Evolutionary conservation across 2,797 vertebrate species (phyloP), one percentile per base, ranked within the genome.

Genomic region (Ispidina lecontei): DNA sequence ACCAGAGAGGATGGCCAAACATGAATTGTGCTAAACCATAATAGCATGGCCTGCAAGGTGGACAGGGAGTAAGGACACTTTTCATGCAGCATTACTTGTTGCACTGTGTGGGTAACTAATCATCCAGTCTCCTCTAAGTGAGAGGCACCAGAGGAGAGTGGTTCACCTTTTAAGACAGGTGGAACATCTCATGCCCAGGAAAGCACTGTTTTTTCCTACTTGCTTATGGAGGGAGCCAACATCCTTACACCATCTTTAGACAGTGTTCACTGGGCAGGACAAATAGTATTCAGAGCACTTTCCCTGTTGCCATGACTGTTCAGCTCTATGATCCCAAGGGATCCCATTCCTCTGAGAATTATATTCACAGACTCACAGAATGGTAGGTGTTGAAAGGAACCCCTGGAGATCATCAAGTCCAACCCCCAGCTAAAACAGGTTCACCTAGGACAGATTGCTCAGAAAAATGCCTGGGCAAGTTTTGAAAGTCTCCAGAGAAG

Each of bases 221-320:
- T 49, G 14, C 33, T 58, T 58, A 1, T 21, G 69, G 72, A 83
- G 43, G 41, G n/a, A 83, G 20, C 41, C 76, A 54, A 6, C 0
- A 4, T 25, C 56, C 37, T 46, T 11, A 2, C 4, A 8, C 5
- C 22, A 8, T 6, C 8, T 54, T 70, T 10, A 59, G 5, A 11
- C 7, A n/a, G 26, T 28, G 19, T 31, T 81, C 4, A 3, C 4
- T 18, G 43, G 39, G 11, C n/a, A 37, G 64, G 17, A 59, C 25
- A 67, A 20, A n/a, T 1, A 1, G 2, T 25, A 6, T 20, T 52
- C 6, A 4, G 23, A 67, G 25, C 12, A 0, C 28, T 33, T 6
- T 39, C 19, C 19, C 14, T 37, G 6, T n/a, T 25, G 28, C 12
- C 5, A 1, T 14, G 22, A 8, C 41, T 47, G 23, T 25, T 49